These are phyloP conservation scores for Drosophila repletoides DNA, from an alignment of 1,140 invertebrate species.

Conservation along the genomic window DNA sequence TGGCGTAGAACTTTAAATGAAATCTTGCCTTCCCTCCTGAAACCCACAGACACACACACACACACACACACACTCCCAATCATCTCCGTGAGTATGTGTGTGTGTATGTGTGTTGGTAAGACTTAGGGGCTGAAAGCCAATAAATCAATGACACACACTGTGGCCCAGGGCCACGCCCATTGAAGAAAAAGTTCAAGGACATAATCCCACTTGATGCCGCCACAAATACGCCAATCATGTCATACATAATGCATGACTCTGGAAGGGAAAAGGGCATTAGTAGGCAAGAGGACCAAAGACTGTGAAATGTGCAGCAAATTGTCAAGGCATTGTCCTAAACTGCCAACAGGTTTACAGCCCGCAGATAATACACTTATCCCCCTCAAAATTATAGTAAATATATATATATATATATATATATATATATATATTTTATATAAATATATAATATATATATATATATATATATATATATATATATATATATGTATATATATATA, in stretches of 20 bases:
- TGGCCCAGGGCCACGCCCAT: conserved; percentile 31
- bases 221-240: conserved; percentile 75
- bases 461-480: conserved; percentile 6
- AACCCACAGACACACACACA: background rate
- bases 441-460: background rate
- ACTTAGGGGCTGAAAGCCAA: conserved; percentile 43
- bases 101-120: no score
- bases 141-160: conserved; percentile 73
- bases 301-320: conserved; percentile 51
- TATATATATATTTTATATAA: background rate
- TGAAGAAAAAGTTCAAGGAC: conserved; percentile 70
- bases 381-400: conserved; percentile 2
- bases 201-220: conserved; percentile 71
- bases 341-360: conserved; percentile 46
- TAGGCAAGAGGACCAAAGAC: background rate
- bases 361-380: background rate
- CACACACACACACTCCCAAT: background rate
- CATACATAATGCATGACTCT: conserved; percentile 63
- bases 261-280: background rate
- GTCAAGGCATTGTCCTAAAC: conserved; percentile 28
- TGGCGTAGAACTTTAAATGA: conserved; percentile 61
- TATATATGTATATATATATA: background rate
- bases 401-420: background rate
- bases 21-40: conserved; percentile 27
- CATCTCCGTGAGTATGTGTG: background rate